Evolutionary conservation across 1,140 invertebrate species (phyloP), one percentile per base, ranked within the genome.

Genomic region (Pantala flavescens): DNA sequence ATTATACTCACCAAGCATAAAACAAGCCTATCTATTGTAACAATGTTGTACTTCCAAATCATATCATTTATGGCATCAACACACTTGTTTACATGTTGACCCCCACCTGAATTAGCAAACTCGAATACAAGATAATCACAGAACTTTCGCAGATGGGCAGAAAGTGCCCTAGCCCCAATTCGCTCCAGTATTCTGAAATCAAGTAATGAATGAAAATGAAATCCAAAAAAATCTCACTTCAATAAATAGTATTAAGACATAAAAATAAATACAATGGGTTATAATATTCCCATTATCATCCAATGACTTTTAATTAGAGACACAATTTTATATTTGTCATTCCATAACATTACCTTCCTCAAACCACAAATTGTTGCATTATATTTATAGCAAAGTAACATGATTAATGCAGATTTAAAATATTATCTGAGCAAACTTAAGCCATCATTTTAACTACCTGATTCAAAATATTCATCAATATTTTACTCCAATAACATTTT

Each of bases 1-100:
- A n/a, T 24, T 71, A 70, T 72, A 85, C 86, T 86, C 84, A 91
- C 91, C 81, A 97, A 83, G 80, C 95, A 97, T 14, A 98, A 85
- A 11, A 98, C 90, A 0, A 98, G 85, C 76, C 94, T 85, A 82
- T 98, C 97, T 71, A 98, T 94, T 11, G 96, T 95, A 49, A 98
- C 90, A 76, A 98, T 94, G 81, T 98, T 96, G 80, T 95, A 97
- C 78, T 97, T 96, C 96, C 96, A 98, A 71, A 98, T 96, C 87
- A 98, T 94, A 78, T 96, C 93, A 81, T 96, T 98, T 71, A 98
- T 91, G 0, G 95, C 94, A 79, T 98, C 96, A 1, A 97, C 93
- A 79, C 93, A 95, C 81, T 96, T 96, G 79, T 93, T 94, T 9
- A 96, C 94, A 79, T 93, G 91, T 74, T 89, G 87, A 1, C 92